Percentiles rank a stretch among this genome's conserved stretches.
Evolutionary conservation across 2,797 vertebrate genomes (phyloP).

Genomic region (Salmo trutta): DNA sequence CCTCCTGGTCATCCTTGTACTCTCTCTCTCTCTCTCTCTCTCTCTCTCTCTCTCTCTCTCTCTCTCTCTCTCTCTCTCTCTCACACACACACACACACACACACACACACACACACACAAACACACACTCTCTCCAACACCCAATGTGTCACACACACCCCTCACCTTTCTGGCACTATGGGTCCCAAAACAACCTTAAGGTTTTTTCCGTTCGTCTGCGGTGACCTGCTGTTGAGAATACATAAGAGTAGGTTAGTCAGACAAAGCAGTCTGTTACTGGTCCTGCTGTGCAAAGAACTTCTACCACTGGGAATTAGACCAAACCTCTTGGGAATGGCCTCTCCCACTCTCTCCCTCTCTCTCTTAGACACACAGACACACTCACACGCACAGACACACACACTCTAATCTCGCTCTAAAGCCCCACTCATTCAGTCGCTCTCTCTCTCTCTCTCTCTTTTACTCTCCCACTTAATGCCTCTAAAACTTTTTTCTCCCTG

Average conservation of each 20-base stretch:
- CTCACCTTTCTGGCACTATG: not conserved
- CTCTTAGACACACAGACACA: constrained; percentile 2
- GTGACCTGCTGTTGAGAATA: constrained; percentile 1
- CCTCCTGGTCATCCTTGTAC: constrained; percentile 77
- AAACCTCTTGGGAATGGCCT: constrained; percentile 16
- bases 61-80: not conserved
- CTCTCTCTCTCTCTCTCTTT: not conserved
- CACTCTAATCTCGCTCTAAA: constrained; percentile 9
- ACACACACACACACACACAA: constrained; percentile 8
- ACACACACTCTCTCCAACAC: not conserved
- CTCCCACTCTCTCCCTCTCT: not conserved
- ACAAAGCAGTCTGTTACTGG: constrained; percentile 21
- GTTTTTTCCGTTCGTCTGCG: not conserved
- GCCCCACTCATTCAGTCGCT: constrained; percentile 6
- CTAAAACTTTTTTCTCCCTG: not conserved
- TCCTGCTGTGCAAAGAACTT: constrained; percentile 21
- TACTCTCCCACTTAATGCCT: constrained; percentile 1
- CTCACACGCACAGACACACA: not conserved
- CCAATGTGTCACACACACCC: not conserved
- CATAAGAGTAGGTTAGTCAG: not conserved
- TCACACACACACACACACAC: constrained; percentile 6
- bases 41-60: not conserved
- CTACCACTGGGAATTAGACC: constrained; percentile 22
- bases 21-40: not conserved
- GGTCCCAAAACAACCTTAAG: not conserved